Evolutionary conservation across 2,888 invertebrate genomes (phyloP).

Genomic region (Meandrusa payeni): DNA sequence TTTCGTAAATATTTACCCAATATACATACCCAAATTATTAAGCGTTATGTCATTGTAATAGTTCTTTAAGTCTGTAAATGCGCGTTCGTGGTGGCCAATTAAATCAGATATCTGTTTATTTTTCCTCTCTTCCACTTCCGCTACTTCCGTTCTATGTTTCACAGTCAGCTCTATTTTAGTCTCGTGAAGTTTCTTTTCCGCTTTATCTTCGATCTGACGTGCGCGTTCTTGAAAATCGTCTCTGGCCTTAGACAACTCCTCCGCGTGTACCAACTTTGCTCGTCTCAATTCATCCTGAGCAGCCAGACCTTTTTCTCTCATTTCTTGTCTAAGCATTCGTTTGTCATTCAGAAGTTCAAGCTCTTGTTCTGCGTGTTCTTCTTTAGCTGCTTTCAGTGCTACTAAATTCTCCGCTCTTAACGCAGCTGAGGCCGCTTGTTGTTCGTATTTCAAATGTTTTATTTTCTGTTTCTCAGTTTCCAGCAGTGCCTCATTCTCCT

Average conservation of each 20-base stretch:
- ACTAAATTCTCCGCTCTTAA: slow-evolving; percentile 91
- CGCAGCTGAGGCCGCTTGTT: slow-evolving; percentile 91
- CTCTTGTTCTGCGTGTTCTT: slow-evolving; percentile 89
- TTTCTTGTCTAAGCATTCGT: slow-evolving; percentile 82
- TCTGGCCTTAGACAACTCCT: slow-evolving; percentile 84
- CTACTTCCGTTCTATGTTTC: slow-evolving; percentile 90
- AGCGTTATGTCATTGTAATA: slow-evolving; percentile 97
- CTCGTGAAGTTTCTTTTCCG: slow-evolving; percentile 86
- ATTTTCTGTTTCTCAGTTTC: slow-evolving; percentile 96
- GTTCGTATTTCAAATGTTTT: slow-evolving; percentile 95
- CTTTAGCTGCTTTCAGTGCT: slow-evolving; percentile 90
- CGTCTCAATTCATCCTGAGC: slow-evolving; percentile 87
- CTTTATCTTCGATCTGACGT: slow-evolving; percentile 78
- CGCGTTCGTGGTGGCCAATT: slow-evolving; percentile 90
- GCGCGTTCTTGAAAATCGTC: slow-evolving; percentile 72
- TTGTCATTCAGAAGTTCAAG: slow-evolving; percentile 88
- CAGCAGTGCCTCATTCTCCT: slow-evolving; percentile 92
- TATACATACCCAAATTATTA: slow-evolving; percentile 88
- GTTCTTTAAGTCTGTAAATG: slow-evolving; percentile 94
- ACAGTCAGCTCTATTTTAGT: slow-evolving; percentile 86
- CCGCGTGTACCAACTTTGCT: slow-evolving; percentile 87
- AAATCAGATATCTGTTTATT: slow-evolving; percentile 91
- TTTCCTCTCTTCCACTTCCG: slow-evolving; percentile 95
- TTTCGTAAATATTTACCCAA: too few species aligned
- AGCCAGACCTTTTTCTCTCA: slow-evolving; percentile 85